Evolutionary conservation across 2,888 invertebrate genomes (phyloP).

Genomic region (Linyphia triangularis): DNA sequence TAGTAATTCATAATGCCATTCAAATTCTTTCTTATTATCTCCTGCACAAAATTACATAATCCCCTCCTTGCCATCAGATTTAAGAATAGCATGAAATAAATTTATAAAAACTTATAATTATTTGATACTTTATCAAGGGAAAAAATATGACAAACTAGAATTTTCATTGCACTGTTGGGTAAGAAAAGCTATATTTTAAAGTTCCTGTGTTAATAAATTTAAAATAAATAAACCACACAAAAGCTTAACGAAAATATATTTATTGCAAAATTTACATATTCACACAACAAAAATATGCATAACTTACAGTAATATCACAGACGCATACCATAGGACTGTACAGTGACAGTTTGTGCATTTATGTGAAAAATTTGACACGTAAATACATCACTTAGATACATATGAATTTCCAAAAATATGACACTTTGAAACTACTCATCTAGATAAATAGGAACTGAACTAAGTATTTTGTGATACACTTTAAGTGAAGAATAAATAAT

Average conservation of each 20-base stretch:
- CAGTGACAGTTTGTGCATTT: background rate
- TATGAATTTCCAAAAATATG: background rate
- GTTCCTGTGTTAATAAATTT: background rate
- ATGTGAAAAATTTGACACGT: background rate
- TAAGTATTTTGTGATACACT: background rate
- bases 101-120: no score
- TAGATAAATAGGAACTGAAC: background rate
- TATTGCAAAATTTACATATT: background rate
- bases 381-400: background rate
- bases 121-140: no score
- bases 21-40: no score
- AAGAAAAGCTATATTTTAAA: no score
- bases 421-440: background rate
- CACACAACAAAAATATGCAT: background rate
- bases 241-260: background rate
- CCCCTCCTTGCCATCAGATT: no score
- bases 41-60: no score
- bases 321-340: background rate
- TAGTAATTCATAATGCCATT: no score
- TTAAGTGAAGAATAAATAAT: background rate
- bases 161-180: no score
- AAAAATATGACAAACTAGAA: no score
- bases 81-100: no score
- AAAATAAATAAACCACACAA: no score
- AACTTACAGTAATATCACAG: conserved; percentile 8